Base-by-base conservation (phyloP, 2,888 invertebrate genomes). In the Andrena chrysosceles region DNA sequence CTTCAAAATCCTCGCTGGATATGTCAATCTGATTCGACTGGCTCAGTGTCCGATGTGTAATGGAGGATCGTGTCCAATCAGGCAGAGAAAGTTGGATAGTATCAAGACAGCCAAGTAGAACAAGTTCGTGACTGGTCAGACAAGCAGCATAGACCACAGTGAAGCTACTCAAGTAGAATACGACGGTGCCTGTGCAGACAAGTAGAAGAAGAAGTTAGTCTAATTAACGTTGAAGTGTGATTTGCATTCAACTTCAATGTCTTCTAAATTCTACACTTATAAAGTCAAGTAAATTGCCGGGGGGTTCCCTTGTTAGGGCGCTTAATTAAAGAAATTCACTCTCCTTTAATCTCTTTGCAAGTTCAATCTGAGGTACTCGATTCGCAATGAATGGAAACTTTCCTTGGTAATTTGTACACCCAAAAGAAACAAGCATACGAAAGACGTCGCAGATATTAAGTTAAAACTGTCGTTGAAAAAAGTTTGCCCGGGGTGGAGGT, bases 391-490 rank as follows among this genome's bases (percentile, higher is more conserved):
- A 20, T 20, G n/a, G 20, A 52, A 52, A 20, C 20, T 52, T 20
- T 20, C 0, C 52, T 20, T 8, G 16, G 20, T n/a, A 52, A 52
- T 20, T 20, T 20, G 1, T 52, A 49, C 49, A n/a, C 20, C 20
- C 6, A 20, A 52, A 16, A 54, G 20, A 20, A 33, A 33, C 52
- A 52, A 13, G 20, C 54, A 4, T 35, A 5, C 7, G 2, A 8
- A 26, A 20, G 16, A 62, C 10, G 70, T 31, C 13, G 62, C n/a
- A 64, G 72, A 81, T 80, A 72, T 64, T 31, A 52, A 67, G 63
- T 68, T 63, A 59, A 80, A 20, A 48, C 56, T 23, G 13, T 48
- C 20, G 20, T 2, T 52, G 54, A 35, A 68, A 70, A 71, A 81
- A 72, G 56, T 64, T 64, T 59, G 20, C 16, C 29, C 48, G 3